Base-by-base conservation (phyloP, 1,140 invertebrate species). In the Bombus breviceps region DNA sequence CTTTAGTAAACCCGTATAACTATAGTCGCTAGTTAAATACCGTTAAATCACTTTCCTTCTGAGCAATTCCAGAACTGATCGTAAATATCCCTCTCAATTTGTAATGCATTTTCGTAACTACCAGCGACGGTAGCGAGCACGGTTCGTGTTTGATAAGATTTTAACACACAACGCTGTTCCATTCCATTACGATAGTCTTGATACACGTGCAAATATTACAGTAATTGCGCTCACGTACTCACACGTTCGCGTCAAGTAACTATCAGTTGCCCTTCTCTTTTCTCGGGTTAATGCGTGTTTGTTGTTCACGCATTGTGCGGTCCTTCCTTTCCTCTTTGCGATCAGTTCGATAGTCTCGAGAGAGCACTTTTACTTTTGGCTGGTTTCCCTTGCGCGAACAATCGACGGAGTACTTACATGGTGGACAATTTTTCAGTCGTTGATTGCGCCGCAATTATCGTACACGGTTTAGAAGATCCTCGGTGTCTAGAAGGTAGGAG, bases 231-330 rank as follows among this genome's bases (percentile, higher is more conserved):
- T 15, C 25, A 39, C 78, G 18, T 39, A 73, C 47, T 43, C 34
- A 25, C 18, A 15, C 37, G 22, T 62, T 74, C 53, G 22, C 39
- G 18, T 2, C 71, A 47, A 64, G 18, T 66, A 47, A 75, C 53
- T 25, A 79, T 76, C 76, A 72, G 75, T 84, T 76, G 80, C 81
- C 28, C 43, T 62, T 75, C 32, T 53, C 47, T 76, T 85, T 76
- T 41, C 62, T 32, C 47, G 68, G 72, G 81, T 88, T 88, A 81
- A 88, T 77, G 75, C 86, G 28, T 84, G 62, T 87, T 87, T 80
- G 86, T 75, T 88, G 87, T 78, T 75, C 64, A 18, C 34, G 47
- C 39, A 22, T 43, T 68, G 39, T 76, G 47, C 32, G 47, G 32
- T 28, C 12, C 59, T n/a, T 68, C 37, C 76, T 87, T 32, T 28